Evolutionary conservation across 2,888 invertebrate species (phyloP).

Genomic region (Leptarthrus brevirostris): DNA sequence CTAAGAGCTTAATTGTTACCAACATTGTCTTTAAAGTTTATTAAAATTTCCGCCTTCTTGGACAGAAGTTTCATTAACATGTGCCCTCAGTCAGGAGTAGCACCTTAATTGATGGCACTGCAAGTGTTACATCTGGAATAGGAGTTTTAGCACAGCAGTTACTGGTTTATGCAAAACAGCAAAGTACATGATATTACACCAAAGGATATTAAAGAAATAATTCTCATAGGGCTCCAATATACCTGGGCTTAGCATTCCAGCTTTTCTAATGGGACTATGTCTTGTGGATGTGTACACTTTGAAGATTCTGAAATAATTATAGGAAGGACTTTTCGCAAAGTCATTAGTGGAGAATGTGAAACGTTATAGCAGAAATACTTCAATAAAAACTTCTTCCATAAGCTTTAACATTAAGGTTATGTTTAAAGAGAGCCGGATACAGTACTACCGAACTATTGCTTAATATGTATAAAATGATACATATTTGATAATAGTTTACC

Average conservation of each 20-base stretch:
- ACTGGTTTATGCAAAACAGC: neutral
- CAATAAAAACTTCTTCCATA: too few species aligned
- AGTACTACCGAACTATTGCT: too few species aligned
- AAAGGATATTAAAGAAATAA: neutral
- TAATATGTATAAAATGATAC: too few species aligned
- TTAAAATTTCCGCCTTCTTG: neutral
- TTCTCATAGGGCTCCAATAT: neutral
- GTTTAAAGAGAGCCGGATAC: too few species aligned
- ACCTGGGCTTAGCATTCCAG: neutral
- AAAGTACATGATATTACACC: neutral
- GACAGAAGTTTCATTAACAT: conserved; percentile 1
- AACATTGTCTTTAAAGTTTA: neutral
- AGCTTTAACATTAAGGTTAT: too few species aligned
- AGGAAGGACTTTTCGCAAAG: too few species aligned
- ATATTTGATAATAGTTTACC: too few species aligned
- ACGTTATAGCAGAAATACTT: too few species aligned
- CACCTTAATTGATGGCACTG: neutral
- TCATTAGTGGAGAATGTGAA: too few species aligned
- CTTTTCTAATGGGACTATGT: too few species aligned
- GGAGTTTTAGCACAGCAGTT: neutral
- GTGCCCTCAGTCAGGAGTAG: neutral
- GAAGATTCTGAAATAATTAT: too few species aligned
- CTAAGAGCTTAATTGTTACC: neutral
- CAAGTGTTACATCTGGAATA: neutral
- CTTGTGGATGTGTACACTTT: too few species aligned